These are phyloP conservation scores for Leucopsar rothschildi DNA, from an alignment of 2,113 vertebrate genomes.

Conservation along the genomic window DNA sequence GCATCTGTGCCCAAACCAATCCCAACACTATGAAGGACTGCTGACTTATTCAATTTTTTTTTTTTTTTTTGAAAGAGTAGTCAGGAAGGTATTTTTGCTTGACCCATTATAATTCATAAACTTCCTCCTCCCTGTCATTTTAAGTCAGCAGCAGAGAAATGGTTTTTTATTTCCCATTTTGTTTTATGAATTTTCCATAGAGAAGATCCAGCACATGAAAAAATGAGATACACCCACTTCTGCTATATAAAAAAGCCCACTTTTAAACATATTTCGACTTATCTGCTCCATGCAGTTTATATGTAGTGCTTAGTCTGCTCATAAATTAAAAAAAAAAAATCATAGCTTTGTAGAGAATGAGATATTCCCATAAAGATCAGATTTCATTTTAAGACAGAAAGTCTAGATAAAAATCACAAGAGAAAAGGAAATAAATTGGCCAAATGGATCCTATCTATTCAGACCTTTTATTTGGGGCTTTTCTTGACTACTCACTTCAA, in stretches of 20 bases:
- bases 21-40: neutral
- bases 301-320: neutral
- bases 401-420: neutral
- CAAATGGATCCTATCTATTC: neutral
- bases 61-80: neutral
- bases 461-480: neutral
- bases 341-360: neutral
- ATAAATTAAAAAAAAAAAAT: neutral
- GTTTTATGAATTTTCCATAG: neutral
- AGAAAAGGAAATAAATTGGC: neutral
- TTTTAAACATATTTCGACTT: neutral
- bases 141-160: neutral
- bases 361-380: constrained; percentile 7
- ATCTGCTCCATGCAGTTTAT: neutral
- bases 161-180: neutral
- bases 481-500: neutral
- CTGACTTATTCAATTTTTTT: neutral
- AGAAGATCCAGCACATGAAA: neutral
- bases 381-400: constrained; percentile 15
- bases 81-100: neutral
- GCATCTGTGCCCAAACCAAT: neutral
- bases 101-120: neutral
- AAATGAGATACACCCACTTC: neutral
- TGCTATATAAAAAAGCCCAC: neutral
- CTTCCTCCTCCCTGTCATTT: neutral